These are phyloP conservation scores for Peromyscus maniculatus DNA, from an alignment of 2,113 vertebrate species.

Conservation along the genomic window DNA sequence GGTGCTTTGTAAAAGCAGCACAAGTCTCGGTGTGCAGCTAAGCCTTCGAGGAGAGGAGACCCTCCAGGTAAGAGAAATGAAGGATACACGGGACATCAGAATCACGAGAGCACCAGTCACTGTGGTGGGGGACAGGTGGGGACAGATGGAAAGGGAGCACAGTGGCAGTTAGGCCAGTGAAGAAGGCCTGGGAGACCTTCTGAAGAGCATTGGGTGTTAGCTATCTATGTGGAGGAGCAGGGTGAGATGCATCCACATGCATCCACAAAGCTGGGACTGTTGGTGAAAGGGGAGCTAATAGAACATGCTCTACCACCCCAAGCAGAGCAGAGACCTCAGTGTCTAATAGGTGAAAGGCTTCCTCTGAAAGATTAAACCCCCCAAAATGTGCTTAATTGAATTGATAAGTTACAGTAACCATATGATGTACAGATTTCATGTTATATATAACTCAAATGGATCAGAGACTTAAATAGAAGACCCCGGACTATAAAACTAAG, in stretches of 20 bases:
- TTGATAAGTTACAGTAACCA: background rate
- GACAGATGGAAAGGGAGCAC: background rate
- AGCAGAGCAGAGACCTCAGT: background rate
- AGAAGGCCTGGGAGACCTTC: background rate
- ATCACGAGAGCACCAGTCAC: background rate
- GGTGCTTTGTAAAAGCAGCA: background rate
- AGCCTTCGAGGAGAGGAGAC: background rate
- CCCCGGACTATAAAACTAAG: background rate
- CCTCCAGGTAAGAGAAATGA: background rate
- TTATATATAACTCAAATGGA: background rate
- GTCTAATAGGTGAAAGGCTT: conserved; percentile 26
- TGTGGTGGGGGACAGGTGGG: background rate
- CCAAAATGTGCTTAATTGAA: background rate
- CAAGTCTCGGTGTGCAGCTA: background rate
- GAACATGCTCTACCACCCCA: background rate
- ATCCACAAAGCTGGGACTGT: too few species aligned
- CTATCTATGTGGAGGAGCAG: background rate
- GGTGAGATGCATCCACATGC: background rate
- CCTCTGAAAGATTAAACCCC: background rate
- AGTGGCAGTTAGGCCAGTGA: background rate
- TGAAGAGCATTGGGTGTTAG: background rate
- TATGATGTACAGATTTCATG: background rate
- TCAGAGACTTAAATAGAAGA: background rate
- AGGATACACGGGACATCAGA: background rate
- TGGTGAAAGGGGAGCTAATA: background rate